These are phyloP conservation scores for Platerodrilus igneus DNA, from an alignment of 2,888 invertebrate species.

Conservation along the genomic window DNA sequence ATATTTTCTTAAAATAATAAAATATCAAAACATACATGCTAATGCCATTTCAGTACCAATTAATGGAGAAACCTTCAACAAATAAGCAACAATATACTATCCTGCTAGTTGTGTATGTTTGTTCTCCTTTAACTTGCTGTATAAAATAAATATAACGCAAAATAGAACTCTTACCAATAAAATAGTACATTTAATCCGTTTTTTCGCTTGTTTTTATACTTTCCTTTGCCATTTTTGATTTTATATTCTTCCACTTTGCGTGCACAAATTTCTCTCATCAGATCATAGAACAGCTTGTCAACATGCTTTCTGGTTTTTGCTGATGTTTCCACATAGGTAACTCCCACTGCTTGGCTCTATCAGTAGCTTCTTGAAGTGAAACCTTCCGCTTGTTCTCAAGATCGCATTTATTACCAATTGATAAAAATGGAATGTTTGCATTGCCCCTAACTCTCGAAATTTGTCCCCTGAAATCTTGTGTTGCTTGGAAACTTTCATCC, in stretches of 20 bases:
- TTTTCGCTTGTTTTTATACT: constrained; percentile 80
- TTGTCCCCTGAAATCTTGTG: constrained; percentile 92
- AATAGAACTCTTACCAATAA: constrained; percentile 58
- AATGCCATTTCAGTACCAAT: too few relatives aligned
- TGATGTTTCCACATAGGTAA: constrained; percentile 98
- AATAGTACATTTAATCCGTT: constrained; percentile 85
- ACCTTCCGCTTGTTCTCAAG: constrained; percentile 92
- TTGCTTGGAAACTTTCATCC: constrained; percentile 97
- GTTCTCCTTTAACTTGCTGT: constrained; percentile 13
- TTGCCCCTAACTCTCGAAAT: constrained; percentile 97
- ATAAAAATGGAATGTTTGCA: constrained; percentile 96
- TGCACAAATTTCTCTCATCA: constrained; percentile 98
- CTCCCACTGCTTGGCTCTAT: constrained; percentile 89
- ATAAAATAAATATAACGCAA: constrained; percentile 11
- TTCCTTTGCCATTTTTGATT: constrained; percentile 82
- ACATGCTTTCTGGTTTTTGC: constrained; percentile 98
- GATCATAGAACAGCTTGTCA: constrained; percentile 99
- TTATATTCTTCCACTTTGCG: constrained; percentile 92
- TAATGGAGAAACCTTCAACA: too few relatives aligned
- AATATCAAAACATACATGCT: too few relatives aligned
- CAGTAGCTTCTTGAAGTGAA: constrained; percentile 79
- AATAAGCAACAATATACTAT: too few relatives aligned
- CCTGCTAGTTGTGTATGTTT: too few relatives aligned
- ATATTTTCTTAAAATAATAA: too few relatives aligned
- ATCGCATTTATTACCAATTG: constrained; percentile 99